Conservation (phyloP, 2,888 invertebrate species). For the Adelphocoris suturalis region DNA sequence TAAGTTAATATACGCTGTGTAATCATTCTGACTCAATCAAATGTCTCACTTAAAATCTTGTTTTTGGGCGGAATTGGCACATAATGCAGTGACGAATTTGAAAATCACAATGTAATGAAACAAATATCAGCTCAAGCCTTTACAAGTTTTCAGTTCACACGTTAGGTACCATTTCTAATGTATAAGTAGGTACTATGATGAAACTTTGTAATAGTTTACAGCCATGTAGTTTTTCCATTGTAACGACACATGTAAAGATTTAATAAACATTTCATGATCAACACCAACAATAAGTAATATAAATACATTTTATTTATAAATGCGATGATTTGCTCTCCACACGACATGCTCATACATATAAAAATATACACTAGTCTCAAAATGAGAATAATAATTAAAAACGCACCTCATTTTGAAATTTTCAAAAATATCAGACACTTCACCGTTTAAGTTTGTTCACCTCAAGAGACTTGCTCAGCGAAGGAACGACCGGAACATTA, state of each 20-base stretch:
- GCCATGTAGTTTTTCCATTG: not conserved
- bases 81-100: too few relatives aligned
- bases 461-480: not conserved
- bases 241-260: not conserved
- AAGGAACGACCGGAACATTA: slow-evolving; percentile 9
- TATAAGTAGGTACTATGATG: not conserved
- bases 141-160: not conserved
- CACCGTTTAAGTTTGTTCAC: not conserved
- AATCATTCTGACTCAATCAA: too few relatives aligned
- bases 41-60: too few relatives aligned
- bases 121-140: not conserved
- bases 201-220: not conserved
- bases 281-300: not conserved
- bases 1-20: too few relatives aligned
- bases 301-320: not conserved
- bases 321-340: not conserved
- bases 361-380: slow-evolving; percentile 42
- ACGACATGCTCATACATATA: not conserved
- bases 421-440: slow-evolving; percentile 39
- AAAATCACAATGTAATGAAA: not conserved
- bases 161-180: not conserved
- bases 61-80: too few relatives aligned
- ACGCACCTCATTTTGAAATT: not conserved
- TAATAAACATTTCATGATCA: not conserved
- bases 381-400: slow-evolving; percentile 35